Evolutionary conservation across 2,888 invertebrate genomes (phyloP).

Genomic region (Drosophila antonietae): DNA sequence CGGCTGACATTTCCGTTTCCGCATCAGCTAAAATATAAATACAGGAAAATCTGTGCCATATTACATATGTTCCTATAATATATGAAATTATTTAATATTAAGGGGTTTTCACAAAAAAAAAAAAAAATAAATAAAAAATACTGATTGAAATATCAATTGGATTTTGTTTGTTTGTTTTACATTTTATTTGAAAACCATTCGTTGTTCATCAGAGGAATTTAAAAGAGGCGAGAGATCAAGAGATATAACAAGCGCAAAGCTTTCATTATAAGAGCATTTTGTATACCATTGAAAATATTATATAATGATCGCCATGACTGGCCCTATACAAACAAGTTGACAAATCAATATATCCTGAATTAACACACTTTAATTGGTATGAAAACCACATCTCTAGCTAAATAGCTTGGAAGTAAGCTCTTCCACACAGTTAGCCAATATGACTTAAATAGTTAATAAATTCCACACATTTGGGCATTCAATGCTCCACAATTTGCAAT

Average conservation of each 20-base stretch:
- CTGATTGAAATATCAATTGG: no score
- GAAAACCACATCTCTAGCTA: neutral
- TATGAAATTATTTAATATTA: slow-evolving; percentile 12
- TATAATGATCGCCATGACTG: no score
- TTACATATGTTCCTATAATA: neutral
- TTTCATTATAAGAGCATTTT: no score
- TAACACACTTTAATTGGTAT: neutral
- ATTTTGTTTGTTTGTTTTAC: no score
- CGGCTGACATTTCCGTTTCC: slow-evolving; percentile 61
- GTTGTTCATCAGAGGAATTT: no score
- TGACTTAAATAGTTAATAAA: neutral
- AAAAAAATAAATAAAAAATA: no score
- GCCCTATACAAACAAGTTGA: no score
- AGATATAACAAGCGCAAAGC: no score
- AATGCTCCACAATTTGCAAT: neutral
- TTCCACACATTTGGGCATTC: neutral
- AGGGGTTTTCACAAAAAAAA: neutral
- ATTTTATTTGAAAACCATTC: no score
- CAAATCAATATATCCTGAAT: neutral
- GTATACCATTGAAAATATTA: no score
- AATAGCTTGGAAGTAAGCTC: neutral
- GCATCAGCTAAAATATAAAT: slow-evolving; percentile 10
- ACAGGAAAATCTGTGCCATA: neutral
- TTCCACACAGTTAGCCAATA: neutral
- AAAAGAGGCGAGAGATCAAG: no score